Conservation (phyloP, 2,888 invertebrate species). For the Drosophila tripunctata region DNA sequence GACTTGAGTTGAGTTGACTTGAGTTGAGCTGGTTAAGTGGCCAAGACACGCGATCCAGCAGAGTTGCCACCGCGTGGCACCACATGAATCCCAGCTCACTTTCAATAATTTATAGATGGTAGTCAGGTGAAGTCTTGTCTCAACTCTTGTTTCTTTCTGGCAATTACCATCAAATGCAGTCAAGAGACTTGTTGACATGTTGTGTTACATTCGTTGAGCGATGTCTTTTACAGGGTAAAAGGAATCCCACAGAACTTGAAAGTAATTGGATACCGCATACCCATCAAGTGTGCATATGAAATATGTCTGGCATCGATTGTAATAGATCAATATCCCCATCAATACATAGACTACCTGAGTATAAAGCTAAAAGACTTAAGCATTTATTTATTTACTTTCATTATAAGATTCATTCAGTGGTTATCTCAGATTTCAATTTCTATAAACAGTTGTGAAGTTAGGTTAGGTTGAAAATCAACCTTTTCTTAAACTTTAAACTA, state of each 20-base stretch:
- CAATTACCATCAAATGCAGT: constrained; percentile 78
- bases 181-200: constrained; percentile 76
- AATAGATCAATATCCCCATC: constrained; percentile 57
- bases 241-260: constrained; percentile 22
- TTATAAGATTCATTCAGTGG: too few relatives aligned
- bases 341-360: not conserved
- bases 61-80: constrained; percentile 53
- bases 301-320: constrained; percentile 49
- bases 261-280: constrained; percentile 74
- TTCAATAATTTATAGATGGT: constrained; percentile 77
- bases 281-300: constrained; percentile 64
- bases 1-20: not conserved
- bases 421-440: too few relatives aligned
- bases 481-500: too few relatives aligned
- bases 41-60: constrained; percentile 62
- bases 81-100: constrained; percentile 56
- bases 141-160: constrained; percentile 54
- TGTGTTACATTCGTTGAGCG: constrained; percentile 44
- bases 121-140: constrained; percentile 76
- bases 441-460: too few relatives aligned
- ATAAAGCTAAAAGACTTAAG: not conserved
- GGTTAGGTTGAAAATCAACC: too few relatives aligned
- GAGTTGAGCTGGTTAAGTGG: constrained; percentile 17
- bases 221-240: constrained; percentile 5
- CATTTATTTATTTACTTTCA: too few relatives aligned